Conservation (phyloP, 2,797 vertebrate genomes). For the Microctenopoma steveboyesi region DNA sequence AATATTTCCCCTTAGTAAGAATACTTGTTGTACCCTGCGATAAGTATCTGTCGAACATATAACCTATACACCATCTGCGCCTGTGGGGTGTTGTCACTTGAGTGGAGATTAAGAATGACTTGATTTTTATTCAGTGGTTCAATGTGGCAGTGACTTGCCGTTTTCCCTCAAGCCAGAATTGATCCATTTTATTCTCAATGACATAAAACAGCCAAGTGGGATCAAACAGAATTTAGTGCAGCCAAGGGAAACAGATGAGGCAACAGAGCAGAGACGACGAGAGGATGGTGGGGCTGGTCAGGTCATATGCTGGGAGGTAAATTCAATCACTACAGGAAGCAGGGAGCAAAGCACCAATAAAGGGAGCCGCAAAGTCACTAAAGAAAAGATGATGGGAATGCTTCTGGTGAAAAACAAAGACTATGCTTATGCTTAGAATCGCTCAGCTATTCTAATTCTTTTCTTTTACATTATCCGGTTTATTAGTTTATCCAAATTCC, state of each 20-base stretch:
- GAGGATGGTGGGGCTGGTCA: slow-evolving; percentile 34
- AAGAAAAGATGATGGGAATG: slow-evolving; percentile 60
- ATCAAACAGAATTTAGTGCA: slow-evolving; percentile 52
- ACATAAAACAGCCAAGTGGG: slow-evolving; percentile 56
- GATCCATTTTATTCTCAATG: slow-evolving; percentile 54
- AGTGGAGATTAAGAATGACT: slow-evolving; percentile 37
- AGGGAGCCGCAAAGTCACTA: slow-evolving; percentile 41
- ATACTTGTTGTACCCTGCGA: neutral
- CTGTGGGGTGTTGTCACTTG: slow-evolving; percentile 13
- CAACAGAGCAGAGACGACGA: slow-evolving; percentile 12
- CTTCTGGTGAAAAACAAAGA: slow-evolving; percentile 25
- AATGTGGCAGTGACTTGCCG: slow-evolving; percentile 17
- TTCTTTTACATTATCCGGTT: slow-evolving; percentile 22
- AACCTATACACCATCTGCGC: neutral
- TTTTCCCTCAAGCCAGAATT: slow-evolving; percentile 55
- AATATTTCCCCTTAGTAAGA: neutral
- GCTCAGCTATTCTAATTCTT: slow-evolving; percentile 8
- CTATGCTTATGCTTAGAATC: slow-evolving; percentile 23
- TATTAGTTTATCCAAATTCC: slow-evolving; percentile 5
- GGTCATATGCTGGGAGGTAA: slow-evolving; percentile 74
- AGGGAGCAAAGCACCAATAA: slow-evolving; percentile 58
- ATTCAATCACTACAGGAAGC: slow-evolving; percentile 80
- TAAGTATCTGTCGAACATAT: slow-evolving; percentile 15
- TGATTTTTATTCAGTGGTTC: slow-evolving; percentile 38
- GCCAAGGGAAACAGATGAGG: slow-evolving; percentile 23